These are phyloP conservation scores for Chauna torquata DNA, from an alignment of 2,113 vertebrate genomes.

Conservation along the genomic window DNA sequence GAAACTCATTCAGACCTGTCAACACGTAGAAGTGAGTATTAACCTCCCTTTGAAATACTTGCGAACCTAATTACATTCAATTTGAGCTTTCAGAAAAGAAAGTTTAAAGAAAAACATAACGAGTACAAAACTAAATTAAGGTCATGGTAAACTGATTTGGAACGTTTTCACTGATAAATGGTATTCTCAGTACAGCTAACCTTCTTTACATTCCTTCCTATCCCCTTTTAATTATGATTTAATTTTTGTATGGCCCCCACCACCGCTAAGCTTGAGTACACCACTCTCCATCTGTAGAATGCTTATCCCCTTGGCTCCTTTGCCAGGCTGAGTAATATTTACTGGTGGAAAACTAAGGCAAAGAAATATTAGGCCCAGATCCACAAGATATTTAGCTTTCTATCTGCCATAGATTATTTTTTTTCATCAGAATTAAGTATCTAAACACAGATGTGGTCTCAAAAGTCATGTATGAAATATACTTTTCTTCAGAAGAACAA, in stretches of 20 bases:
- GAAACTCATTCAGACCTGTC: slow-evolving; percentile 97
- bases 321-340: not conserved
- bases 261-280: not conserved
- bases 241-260: not conserved
- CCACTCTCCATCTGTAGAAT: not conserved
- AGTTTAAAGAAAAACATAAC: not conserved
- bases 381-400: not conserved
- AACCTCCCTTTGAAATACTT: not conserved
- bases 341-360: not conserved
- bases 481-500: not conserved
- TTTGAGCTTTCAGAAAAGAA: not conserved
- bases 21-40: slow-evolving; percentile 94
- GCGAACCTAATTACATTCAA: not conserved
- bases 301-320: not conserved
- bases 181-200: not conserved
- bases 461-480: not conserved
- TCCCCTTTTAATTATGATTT: not conserved
- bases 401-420: not conserved
- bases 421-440: not conserved
- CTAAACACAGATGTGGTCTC: not conserved
- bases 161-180: not conserved
- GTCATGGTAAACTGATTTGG: not conserved
- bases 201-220: not conserved
- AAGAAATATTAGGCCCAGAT: not conserved
- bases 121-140: not conserved